Base-by-base conservation (phyloP, 2,113 vertebrate species). In the Macquaria ambigua region DNA sequence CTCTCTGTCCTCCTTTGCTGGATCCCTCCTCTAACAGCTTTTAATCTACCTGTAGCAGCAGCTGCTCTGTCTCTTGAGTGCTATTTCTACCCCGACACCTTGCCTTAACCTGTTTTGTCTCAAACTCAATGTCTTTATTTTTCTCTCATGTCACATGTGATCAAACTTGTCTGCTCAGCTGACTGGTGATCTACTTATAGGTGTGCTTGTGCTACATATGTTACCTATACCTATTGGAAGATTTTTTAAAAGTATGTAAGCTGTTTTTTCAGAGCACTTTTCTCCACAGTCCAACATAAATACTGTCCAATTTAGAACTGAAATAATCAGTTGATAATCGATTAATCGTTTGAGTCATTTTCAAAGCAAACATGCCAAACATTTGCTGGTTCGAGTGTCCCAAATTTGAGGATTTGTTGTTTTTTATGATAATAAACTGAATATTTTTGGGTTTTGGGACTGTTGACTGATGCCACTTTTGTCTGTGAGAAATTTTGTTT, bases 1-100 rank as follows among this genome's bases (percentile, higher is more conserved):
- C 61, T 66, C 59, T 79, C 34, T 21, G 23, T 73, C 55, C 52
- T 62, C 21, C 34, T 76, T 52, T 68, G n/a, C 68, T 74, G 68
- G 6, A 50, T 7, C 25, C 14, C 39, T 15, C 11, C 66, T 20
- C 50, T 15, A 6, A 31, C 74, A 70, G 55, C 66, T 79, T 79
- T 73, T 58, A 64, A 50, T 66, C 75, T 31, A 39, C 59, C 7
- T 62, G 59, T 16, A n/a, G 41, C 23, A 28, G 8, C 79, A 66
- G 53, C 56, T 46, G 53, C 56, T 63, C 69, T 5, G n/a, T 77
- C 59, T 55, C n/a, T 31, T 31, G 23, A 20, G 28, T 3, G 31
- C 23, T 46, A 3, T 41, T 12, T 50, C 46, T 74, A 1, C 58
- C 25, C 46, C 6, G 56, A 58, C 43, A 31, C 28, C 2, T 41